Evolutionary conservation across 2,888 invertebrate species (phyloP).

Genomic region (Drosophila ezoana): DNA sequence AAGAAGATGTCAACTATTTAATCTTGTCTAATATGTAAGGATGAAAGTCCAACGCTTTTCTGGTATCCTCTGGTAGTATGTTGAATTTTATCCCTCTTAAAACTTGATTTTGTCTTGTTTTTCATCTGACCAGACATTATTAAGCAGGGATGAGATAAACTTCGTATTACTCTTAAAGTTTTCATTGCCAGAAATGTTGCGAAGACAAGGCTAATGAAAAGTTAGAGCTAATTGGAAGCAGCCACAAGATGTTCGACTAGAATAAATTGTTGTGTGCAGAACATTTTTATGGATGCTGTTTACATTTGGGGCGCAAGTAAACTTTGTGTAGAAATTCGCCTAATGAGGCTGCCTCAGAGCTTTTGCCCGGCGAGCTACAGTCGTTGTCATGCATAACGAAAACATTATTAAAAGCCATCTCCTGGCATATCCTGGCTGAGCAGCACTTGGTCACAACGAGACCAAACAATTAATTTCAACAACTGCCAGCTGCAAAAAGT

Average conservation of each 20-base stretch:
- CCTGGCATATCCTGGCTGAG: background rate
- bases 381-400: constrained; percentile 60
- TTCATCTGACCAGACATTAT: no score
- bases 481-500: constrained; percentile 39
- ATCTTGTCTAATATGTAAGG: no score
- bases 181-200: no score
- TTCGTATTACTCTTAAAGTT: background rate
- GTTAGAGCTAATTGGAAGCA: constrained; percentile 39
- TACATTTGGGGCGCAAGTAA: constrained; percentile 13
- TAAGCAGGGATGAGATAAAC: background rate
- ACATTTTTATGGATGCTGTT: constrained; percentile 1
- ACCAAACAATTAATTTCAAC: constrained; percentile 58
- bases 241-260: constrained; percentile 28
- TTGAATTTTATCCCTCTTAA: no score
- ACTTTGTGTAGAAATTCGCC: constrained; percentile 25
- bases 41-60: no score
- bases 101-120: no score
- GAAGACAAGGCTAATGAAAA: constrained; percentile 28
- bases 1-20: no score
- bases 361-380: constrained; percentile 18
- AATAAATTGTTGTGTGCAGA: constrained; percentile 30
- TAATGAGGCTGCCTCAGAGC: constrained; percentile 42
- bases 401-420: constrained; percentile 51
- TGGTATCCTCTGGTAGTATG: no score
- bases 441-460: constrained; percentile 30